A percentile compares a stretch with the other conserved stretches of the same genome.
phyloP scores from a whole-genome alignment of 2,888 invertebrate genomes.

The Metallyticus violacea region DNA sequence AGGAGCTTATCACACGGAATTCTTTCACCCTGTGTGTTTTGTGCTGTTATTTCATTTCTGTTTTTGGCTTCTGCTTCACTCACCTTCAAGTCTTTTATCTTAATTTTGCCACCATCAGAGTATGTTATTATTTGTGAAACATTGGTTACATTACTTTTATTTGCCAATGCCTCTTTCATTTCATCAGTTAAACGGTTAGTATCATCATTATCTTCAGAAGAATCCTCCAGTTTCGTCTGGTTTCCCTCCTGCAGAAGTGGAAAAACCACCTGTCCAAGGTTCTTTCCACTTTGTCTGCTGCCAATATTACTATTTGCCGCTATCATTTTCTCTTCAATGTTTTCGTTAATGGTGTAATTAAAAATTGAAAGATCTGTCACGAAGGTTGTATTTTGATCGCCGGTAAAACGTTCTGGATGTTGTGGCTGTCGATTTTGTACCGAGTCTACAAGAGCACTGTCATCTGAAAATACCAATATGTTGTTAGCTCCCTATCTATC shows the following conservation, averaged over 20 bases:
- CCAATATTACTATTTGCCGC: neutral
- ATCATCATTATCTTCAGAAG: neutral
- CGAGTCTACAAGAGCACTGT: neutral
- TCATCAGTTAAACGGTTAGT: neutral
- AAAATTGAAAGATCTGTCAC: neutral
- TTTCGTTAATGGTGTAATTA: neutral
- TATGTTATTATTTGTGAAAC: neutral
- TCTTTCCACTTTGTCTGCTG: neutral
- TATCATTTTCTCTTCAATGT: neutral
- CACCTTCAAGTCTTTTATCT: neutral
- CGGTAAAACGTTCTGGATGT: neutral
- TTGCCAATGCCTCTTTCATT: neutral
- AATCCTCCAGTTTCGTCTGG: neutral
- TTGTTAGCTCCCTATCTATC: neutral
- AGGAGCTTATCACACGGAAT: neutral
- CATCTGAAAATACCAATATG: neutral
- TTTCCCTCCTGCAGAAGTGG: neutral
- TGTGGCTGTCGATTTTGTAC: neutral
- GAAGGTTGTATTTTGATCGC: neutral
- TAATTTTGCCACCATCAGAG: neutral
- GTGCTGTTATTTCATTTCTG: neutral
- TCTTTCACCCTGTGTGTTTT: neutral
- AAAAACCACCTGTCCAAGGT: neutral
- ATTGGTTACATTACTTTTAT: neutral
- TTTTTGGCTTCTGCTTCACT: neutral